A percentile compares a stretch with the other conserved stretches of the same genome.
These are phyloP conservation scores for Leucophenga maculata DNA, from an alignment of 2,888 invertebrate genomes.

Conservation along the genomic window DNA sequence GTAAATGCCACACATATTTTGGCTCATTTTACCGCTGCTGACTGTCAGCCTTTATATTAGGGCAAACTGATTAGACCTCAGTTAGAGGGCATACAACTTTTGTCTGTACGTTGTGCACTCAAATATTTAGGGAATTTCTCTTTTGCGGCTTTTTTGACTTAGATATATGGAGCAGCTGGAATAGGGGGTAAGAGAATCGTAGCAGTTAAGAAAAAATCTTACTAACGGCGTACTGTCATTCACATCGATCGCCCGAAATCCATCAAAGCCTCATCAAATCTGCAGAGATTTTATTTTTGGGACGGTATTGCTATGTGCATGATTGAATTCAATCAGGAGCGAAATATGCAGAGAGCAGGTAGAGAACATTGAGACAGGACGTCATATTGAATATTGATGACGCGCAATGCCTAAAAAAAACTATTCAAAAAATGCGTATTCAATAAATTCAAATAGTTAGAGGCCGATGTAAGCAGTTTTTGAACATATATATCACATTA, in stretches of 20 bases:
- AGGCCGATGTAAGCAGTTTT: too few relatives aligned
- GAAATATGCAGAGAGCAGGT: slow-evolving; percentile 50
- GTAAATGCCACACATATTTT: slow-evolving; percentile 15
- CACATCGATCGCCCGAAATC: slow-evolving; percentile 46
- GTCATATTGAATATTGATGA: too few relatives aligned
- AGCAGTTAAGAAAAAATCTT: neutral
- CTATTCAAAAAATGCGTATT: too few relatives aligned
- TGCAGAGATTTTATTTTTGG: neutral
- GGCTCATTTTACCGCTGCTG: neutral
- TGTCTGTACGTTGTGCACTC: slow-evolving; percentile 9
- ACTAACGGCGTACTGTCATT: slow-evolving; percentile 55
- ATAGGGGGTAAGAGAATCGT: slow-evolving; percentile 6
- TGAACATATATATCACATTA: too few relatives aligned
- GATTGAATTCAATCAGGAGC: slow-evolving; percentile 44
- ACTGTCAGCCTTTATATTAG: slow-evolving; percentile 5
- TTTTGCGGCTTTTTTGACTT: slow-evolving; percentile 43
- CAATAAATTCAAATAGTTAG: too few relatives aligned
- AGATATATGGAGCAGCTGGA: slow-evolving; percentile 51
- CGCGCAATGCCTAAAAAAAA: too few relatives aligned
- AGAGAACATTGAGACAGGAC: too few relatives aligned
- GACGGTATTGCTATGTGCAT: slow-evolving; percentile 22
- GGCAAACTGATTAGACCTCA: slow-evolving; percentile 9
- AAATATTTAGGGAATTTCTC: slow-evolving; percentile 50
- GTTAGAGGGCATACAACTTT: neutral
- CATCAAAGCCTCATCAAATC: slow-evolving; percentile 58